Evolutionary conservation across 2,888 invertebrate species (phyloP).

Genomic region (Drosophila falleni): DNA sequence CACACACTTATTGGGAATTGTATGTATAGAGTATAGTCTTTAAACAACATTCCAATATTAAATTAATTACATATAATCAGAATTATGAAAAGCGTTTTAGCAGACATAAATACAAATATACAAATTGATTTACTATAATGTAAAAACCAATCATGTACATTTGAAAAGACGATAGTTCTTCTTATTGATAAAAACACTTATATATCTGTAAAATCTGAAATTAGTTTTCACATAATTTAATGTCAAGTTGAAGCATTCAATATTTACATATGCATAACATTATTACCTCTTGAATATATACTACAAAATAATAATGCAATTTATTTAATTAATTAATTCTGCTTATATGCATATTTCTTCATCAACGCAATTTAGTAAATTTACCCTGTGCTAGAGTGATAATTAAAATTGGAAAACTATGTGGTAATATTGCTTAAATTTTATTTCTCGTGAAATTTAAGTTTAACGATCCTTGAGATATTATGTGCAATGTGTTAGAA

Average conservation of each 20-base stretch:
- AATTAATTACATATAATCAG: conserved; percentile 5
- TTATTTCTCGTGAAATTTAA: background rate
- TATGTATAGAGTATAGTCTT: conserved; percentile 16
- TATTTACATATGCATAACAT: conserved; percentile 30
- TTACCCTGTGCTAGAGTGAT: background rate
- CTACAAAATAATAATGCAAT: conserved; percentile 9
- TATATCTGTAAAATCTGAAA: conserved; percentile 2
- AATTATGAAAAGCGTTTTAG: conserved; percentile 10
- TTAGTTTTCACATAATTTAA: conserved; percentile 15
- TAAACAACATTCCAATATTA: conserved; percentile 7
- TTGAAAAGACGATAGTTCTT: conserved; percentile 6
- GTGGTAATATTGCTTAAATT: background rate
- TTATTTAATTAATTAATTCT: conserved; percentile 9
- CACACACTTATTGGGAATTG: conserved; percentile 1
- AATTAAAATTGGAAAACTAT: background rate
- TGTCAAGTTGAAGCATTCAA: conserved; percentile 9
- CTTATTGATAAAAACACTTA: background rate
- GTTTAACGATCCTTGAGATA: background rate
- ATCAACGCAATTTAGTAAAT: conserved; percentile 6
- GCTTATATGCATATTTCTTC: conserved; percentile 14
- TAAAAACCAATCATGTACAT: conserved; percentile 23
- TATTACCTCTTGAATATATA: conserved; percentile 48
- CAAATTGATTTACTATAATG: conserved; percentile 5
- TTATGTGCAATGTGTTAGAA: background rate
- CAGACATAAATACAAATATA: conserved; percentile 3